Percentiles rank a stretch among this genome's conserved stretches.
These are phyloP conservation scores for Excalfactoria chinensis DNA, from an alignment of 2,113 vertebrate genomes.

Conservation along the genomic window DNA sequence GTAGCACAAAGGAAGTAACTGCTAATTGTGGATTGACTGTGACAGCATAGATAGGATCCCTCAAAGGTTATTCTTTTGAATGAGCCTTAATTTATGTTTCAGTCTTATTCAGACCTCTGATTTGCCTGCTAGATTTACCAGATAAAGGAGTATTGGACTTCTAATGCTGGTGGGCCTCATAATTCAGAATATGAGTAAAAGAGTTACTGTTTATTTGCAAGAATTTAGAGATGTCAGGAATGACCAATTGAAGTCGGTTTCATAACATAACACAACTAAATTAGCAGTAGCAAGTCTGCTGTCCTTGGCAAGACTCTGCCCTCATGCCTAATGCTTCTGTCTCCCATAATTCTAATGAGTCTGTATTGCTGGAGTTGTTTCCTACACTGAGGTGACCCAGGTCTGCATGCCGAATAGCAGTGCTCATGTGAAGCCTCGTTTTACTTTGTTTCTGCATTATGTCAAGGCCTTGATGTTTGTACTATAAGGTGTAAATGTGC, in stretches of 20 bases:
- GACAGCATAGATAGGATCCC: not conserved
- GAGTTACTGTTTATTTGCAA: not conserved
- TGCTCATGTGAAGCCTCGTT: fast-evolving
- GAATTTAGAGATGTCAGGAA: not conserved
- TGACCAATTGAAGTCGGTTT: not conserved
- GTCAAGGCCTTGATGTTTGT: fast-evolving
- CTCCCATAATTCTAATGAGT: not conserved
- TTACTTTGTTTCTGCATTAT: not conserved
- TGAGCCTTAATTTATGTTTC: not conserved
- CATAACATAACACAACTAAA: not conserved
- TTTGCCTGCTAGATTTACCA: not conserved
- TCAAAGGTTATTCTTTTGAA: not conserved
- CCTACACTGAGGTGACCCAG: not conserved
- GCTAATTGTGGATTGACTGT: not conserved
- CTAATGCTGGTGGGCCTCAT: not conserved
- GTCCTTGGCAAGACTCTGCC: not conserved
- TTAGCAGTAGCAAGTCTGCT: not conserved
- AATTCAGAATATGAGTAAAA: not conserved
- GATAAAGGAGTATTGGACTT: not conserved
- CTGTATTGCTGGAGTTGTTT: not conserved
- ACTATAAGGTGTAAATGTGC: not conserved
- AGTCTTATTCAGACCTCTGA: not conserved
- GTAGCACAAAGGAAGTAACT: not conserved
- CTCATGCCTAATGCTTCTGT: not conserved
- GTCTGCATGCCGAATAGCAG: not conserved